phyloP scores from a whole-genome alignment of 1,140 invertebrate genomes.

The Ceratina calcarata region DNA sequence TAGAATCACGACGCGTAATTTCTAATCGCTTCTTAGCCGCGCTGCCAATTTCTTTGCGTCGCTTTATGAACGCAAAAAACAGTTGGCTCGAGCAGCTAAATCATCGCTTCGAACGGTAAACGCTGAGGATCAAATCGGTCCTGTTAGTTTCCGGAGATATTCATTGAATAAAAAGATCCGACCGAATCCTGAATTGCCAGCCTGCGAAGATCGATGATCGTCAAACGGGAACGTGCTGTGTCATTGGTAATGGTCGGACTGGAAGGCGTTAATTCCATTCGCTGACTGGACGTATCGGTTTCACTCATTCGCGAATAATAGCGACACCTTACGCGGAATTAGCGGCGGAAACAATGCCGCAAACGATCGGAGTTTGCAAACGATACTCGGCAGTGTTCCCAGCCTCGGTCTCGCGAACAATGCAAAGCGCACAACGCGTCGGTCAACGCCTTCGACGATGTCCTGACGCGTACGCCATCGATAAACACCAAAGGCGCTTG shows the following conservation, averaged over 20 bases:
- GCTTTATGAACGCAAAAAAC: not conserved
- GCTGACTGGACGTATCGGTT: too few relatives aligned
- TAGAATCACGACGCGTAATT: not conserved
- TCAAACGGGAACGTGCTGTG: too few relatives aligned
- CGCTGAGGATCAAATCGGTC: too few relatives aligned
- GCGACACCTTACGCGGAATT: slow-evolving; percentile 28
- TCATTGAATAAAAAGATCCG: too few relatives aligned
- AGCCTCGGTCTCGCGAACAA: slow-evolving; percentile 18
- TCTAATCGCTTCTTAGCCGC: not conserved
- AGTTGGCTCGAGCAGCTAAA: too few relatives aligned
- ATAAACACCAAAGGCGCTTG: slow-evolving; percentile 36
- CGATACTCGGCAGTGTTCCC: slow-evolving; percentile 9
- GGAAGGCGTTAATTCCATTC: too few relatives aligned
- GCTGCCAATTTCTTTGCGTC: not conserved
- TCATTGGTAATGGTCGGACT: too few relatives aligned
- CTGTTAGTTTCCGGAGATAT: too few relatives aligned
- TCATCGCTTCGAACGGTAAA: too few relatives aligned
- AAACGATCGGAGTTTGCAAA: slow-evolving; percentile 39
- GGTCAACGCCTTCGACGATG: slow-evolving; percentile 27
- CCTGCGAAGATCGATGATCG: too few relatives aligned
- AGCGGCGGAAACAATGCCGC: slow-evolving; percentile 6
- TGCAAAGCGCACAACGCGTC: slow-evolving; percentile 5
- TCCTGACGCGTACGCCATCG: not conserved
- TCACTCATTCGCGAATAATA: not conserved
- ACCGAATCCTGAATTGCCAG: too few relatives aligned